phyloP scores from a whole-genome alignment of 2,888 invertebrate species.

The Drosophila formosana region DNA sequence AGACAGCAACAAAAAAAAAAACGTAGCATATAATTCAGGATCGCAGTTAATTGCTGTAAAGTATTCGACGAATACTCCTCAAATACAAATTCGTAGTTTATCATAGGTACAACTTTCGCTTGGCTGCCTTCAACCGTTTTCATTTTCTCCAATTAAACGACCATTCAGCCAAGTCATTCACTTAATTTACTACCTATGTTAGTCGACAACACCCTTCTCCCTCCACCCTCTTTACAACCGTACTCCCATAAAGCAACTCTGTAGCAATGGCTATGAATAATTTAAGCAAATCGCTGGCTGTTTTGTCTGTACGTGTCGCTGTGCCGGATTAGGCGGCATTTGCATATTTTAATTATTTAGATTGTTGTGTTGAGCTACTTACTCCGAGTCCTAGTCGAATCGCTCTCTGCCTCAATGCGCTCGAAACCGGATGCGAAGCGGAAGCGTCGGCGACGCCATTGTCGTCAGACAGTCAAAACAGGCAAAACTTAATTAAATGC shows the following conservation, averaged over 20 bases:
- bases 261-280: slow-evolving; percentile 80
- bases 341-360: slow-evolving; percentile 85
- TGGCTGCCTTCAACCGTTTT: slow-evolving; percentile 24
- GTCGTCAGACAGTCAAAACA: slow-evolving; percentile 31
- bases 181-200: slow-evolving; percentile 79
- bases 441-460: slow-evolving; percentile 56
- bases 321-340: slow-evolving; percentile 81
- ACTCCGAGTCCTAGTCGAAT: slow-evolving; percentile 26
- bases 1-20: slow-evolving; percentile 40
- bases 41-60: slow-evolving; percentile 50
- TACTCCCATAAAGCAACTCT: slow-evolving; percentile 34
- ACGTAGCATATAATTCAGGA: slow-evolving; percentile 48
- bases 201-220: slow-evolving; percentile 4
- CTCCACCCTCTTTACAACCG: slow-evolving; percentile 1
- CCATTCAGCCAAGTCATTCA: slow-evolving; percentile 71
- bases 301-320: slow-evolving; percentile 73
- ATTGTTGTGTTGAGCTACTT: slow-evolving; percentile 77
- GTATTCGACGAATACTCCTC: slow-evolving; percentile 1
- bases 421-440: slow-evolving; percentile 50
- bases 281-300: slow-evolving; percentile 82
- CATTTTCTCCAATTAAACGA: slow-evolving; percentile 58
- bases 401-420: slow-evolving; percentile 17
- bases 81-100: slow-evolving; percentile 28
- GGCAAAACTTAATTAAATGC: slow-evolving; percentile 77
- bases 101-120: slow-evolving; percentile 38